A percentile compares a stretch with the other conserved stretches of the same genome.
These are phyloP conservation scores for Altica lythri DNA, from an alignment of 2,888 invertebrate species.

Conservation along the genomic window DNA sequence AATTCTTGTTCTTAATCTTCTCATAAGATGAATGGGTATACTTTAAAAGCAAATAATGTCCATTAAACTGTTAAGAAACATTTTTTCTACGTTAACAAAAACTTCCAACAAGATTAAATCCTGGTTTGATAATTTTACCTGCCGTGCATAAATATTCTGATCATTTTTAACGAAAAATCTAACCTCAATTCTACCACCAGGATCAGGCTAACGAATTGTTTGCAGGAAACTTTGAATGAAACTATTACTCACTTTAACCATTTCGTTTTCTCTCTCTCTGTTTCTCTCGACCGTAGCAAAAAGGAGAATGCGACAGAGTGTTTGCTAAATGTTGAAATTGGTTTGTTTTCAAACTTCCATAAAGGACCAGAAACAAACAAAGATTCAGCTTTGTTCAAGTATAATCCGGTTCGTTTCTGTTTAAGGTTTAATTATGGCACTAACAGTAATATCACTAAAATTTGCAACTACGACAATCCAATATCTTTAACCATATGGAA, in stretches of 20 bases:
- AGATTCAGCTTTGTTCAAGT: constrained; percentile 3
- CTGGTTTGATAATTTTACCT: too few relatives aligned
- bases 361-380: constrained; percentile 3
- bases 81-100: too few relatives aligned
- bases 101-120: too few relatives aligned
- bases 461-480: too few relatives aligned
- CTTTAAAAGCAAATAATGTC: too few relatives aligned
- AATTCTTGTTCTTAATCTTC: neutral
- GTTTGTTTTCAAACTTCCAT: neutral
- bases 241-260: constrained; percentile 6
- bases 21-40: too few relatives aligned
- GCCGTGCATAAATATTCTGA: constrained; percentile 1
- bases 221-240: constrained; percentile 1
- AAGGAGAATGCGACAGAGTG: neutral
- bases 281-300: too few relatives aligned
- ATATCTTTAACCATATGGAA: too few relatives aligned
- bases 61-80: too few relatives aligned
- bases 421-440: constrained; percentile 1
- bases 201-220: constrained; percentile 14
- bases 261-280: too few relatives aligned
- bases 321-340: constrained; percentile 4
- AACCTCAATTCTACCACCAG: constrained; percentile 3
- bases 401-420: neutral
- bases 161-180: constrained; percentile 3
- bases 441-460: too few relatives aligned